These are phyloP conservation scores for Agriotes lineatus DNA, from an alignment of 2,888 invertebrate species.

Conservation along the genomic window DNA sequence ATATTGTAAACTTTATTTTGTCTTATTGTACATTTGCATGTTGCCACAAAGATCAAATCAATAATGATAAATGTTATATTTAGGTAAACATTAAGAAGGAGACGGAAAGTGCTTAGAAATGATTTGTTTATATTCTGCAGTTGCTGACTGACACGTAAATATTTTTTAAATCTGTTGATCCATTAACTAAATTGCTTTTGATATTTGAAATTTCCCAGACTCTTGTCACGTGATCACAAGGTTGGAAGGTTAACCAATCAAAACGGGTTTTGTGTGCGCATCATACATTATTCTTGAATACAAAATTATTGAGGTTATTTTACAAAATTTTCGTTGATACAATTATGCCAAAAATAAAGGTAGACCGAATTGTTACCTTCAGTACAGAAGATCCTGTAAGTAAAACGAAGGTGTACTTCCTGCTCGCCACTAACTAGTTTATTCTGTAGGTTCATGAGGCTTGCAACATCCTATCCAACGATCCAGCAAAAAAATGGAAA, in stretches of 20 bases:
- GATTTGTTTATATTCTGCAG: no score
- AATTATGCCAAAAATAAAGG: slow-evolving; percentile 76
- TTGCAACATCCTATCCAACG: slow-evolving; percentile 76
- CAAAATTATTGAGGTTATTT: not conserved
- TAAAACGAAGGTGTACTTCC: no score
- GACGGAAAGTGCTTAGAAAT: not conserved
- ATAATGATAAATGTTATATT: slow-evolving; percentile 8
- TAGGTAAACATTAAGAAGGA: slow-evolving; percentile 7
- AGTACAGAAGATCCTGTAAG: slow-evolving; percentile 84
- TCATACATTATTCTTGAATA: no score
- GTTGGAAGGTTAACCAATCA: not conserved
- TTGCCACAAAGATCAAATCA: not conserved
- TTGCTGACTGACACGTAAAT: no score
- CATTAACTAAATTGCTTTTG: not conserved
- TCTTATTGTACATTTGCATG: no score
- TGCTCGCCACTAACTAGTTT: no score
- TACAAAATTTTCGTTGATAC: not conserved
- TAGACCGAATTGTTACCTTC: slow-evolving; percentile 79
- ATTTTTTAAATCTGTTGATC: no score
- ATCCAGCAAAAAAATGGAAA: slow-evolving; percentile 82
- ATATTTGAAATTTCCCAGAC: not conserved
- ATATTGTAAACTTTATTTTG: no score
- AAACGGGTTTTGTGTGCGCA: not conserved
- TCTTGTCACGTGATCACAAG: not conserved
- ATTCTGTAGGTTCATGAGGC: slow-evolving; percentile 80